These are phyloP conservation scores for Electrona antarctica DNA, from an alignment of 2,113 vertebrate genomes.

Conservation along the genomic window DNA sequence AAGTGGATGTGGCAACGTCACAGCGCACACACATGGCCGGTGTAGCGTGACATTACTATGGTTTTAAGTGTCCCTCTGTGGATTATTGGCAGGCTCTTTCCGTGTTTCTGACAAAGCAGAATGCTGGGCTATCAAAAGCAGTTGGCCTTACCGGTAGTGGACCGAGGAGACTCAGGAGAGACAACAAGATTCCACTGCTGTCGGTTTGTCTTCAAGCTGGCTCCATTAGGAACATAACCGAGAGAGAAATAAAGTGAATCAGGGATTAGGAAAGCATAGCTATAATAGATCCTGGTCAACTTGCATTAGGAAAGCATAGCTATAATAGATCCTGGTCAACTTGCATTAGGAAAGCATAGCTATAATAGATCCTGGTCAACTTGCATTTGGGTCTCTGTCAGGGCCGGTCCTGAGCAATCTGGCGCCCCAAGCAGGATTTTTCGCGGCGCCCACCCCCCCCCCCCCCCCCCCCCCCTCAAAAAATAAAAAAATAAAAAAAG, in stretches of 20 bases:
- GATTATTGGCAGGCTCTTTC: slow-evolving; percentile 49
- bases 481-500: too few species aligned
- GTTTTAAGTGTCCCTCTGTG: slow-evolving; percentile 65
- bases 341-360: too few species aligned
- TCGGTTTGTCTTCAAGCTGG: slow-evolving; percentile 56
- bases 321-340: too few species aligned
- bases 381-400: too few species aligned
- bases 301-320: slow-evolving; percentile 27
- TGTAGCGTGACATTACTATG: slow-evolving; percentile 65
- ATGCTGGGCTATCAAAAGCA: slow-evolving; percentile 61
- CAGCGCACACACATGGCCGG: slow-evolving; percentile 40
- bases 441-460: too few species aligned
- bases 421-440: too few species aligned
- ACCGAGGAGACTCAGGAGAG: slow-evolving; percentile 32
- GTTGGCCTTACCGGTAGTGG: slow-evolving; percentile 45
- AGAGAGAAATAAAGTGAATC: slow-evolving; percentile 45
- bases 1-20: slow-evolving; percentile 72
- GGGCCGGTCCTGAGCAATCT: too few species aligned
- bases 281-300: slow-evolving; percentile 22
- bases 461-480: too few species aligned
- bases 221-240: slow-evolving; percentile 56
- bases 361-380: too few species aligned
- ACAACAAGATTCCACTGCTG: slow-evolving; percentile 51
- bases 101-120: slow-evolving; percentile 66
- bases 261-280: slow-evolving; percentile 28